Conservation (phyloP, 2,888 invertebrate genomes). For the Cataglyphis livida region DNA sequence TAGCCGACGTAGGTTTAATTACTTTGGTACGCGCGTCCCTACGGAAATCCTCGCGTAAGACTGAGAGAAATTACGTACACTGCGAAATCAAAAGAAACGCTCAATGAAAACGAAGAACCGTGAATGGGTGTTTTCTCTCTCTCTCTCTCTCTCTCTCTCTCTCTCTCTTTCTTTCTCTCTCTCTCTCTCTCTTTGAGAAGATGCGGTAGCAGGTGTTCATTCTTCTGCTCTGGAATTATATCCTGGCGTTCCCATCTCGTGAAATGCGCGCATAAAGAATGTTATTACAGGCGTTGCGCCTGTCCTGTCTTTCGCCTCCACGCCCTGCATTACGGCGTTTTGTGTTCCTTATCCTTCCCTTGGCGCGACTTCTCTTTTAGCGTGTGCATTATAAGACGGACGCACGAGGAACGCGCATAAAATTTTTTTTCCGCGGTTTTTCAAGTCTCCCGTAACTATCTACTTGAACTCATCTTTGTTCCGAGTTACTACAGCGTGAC, state of each 20-base stretch:
- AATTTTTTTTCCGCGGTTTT: not conserved
- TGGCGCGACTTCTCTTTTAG: constrained; percentile 1
- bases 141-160: too few species aligned
- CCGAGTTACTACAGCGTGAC: constrained; percentile 9
- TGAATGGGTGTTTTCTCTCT: constrained; percentile 51
- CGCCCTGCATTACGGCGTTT: constrained; percentile 24
- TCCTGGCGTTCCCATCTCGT: constrained; percentile 50
- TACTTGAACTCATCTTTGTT: not conserved
- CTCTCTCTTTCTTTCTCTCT: too few species aligned
- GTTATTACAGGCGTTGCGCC: constrained; percentile 50
- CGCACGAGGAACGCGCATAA: constrained; percentile 2
- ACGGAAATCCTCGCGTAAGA: constrained; percentile 13
- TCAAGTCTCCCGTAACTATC: not conserved
- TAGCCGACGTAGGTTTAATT: constrained; percentile 32
- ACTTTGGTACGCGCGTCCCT: constrained; percentile 19
- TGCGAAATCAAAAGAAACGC: constrained; percentile 43
- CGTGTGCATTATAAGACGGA: not conserved
- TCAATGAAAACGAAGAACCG: constrained; percentile 62
- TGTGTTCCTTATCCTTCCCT: constrained; percentile 16
- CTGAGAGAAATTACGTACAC: constrained; percentile 27
- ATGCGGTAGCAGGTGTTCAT: constrained; percentile 46
- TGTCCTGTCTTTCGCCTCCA: constrained; percentile 32
- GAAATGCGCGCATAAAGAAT: constrained; percentile 53
- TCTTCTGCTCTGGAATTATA: constrained; percentile 53
- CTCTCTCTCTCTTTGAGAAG: not conserved